These are phyloP conservation scores for Strigops habroptila DNA, from an alignment of 2,113 vertebrate species.

Conservation along the genomic window DNA sequence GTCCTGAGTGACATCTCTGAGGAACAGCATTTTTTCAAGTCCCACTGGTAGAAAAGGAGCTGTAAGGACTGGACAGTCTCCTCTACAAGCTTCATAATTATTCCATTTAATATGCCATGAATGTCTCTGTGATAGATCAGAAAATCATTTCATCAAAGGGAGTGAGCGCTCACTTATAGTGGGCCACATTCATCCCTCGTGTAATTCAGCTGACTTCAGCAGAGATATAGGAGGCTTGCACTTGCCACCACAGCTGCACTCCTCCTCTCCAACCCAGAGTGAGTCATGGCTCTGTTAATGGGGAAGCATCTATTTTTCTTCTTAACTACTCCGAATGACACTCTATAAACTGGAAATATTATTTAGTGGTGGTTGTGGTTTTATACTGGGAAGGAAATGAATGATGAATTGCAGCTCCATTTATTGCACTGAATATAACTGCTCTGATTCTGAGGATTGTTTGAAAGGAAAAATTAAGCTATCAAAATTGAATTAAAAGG, in stretches of 20 bases:
- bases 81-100: neutral
- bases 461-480: slow-evolving; percentile 35
- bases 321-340: slow-evolving; percentile 14
- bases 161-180: neutral
- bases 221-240: neutral
- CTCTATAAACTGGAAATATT: slow-evolving; percentile 50
- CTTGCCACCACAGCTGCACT: neutral
- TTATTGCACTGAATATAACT: slow-evolving; percentile 4
- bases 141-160: neutral
- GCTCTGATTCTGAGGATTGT: neutral
- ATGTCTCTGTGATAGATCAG: neutral
- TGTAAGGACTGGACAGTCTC: neutral
- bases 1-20: neutral
- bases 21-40: neutral
- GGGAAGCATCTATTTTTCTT: slow-evolving; percentile 42
- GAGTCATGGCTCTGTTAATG: slow-evolving; percentile 23
- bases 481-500: slow-evolving; percentile 54
- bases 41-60: neutral
- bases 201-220: neutral
- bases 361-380: slow-evolving; percentile 46
- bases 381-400: slow-evolving; percentile 18
- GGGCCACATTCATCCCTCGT: neutral
- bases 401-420: neutral
- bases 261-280: neutral
- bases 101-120: neutral